These are phyloP conservation scores for Toxonevra muliebris DNA, from an alignment of 2,888 invertebrate genomes.

Conservation along the genomic window DNA sequence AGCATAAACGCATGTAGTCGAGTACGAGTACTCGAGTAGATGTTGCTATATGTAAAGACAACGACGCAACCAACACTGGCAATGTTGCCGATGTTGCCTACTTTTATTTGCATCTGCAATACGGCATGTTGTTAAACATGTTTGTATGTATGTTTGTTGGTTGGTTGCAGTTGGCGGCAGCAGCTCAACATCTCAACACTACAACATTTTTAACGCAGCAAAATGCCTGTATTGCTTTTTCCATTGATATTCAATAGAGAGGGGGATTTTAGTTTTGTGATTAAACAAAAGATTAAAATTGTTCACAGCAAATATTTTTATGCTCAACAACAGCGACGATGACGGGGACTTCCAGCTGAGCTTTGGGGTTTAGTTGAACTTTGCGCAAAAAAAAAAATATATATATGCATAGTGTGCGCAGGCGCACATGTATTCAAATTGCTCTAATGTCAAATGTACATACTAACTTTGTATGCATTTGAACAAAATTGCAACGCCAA, in stretches of 20 bases:
- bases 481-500: too few relatives aligned
- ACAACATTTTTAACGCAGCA: conserved; percentile 29
- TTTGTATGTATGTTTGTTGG: too few relatives aligned
- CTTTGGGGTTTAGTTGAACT: neutral
- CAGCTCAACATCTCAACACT: conserved; percentile 8
- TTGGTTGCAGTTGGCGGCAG: conserved; percentile 11
- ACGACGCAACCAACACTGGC: conserved; percentile 4
- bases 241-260: neutral
- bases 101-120: conserved; percentile 24
- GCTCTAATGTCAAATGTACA: too few relatives aligned
- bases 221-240: conserved; percentile 8
- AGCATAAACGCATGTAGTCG: too few relatives aligned
- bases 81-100: conserved; percentile 3
- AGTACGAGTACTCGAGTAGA: too few relatives aligned
- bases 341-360: conserved; percentile 30
- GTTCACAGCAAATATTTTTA: conserved; percentile 17
- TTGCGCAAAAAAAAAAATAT: too few relatives aligned
- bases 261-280: conserved; percentile 9
- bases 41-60: too few relatives aligned
- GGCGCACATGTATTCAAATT: too few relatives aligned
- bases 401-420: too few relatives aligned
- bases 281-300: conserved; percentile 33
- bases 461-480: too few relatives aligned
- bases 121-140: conserved; percentile 25
- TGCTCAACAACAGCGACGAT: too few relatives aligned